Percentiles rank a stretch among this genome's conserved stretches.
Evolutionary conservation across 2,888 invertebrate species (phyloP).

Genomic region (Drosophila anomalata): DNA sequence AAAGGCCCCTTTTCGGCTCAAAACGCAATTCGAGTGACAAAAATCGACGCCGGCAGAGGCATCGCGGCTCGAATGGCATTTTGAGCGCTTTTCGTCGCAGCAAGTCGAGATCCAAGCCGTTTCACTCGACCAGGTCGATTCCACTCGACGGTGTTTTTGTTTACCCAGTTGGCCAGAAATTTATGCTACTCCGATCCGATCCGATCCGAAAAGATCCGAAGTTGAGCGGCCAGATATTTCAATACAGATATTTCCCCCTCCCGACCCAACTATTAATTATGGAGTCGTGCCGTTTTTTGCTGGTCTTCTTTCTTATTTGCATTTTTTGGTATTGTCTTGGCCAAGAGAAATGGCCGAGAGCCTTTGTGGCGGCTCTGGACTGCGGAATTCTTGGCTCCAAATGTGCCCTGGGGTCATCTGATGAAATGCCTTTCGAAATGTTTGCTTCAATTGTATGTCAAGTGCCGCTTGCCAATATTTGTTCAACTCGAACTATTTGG

Average conservation of each 20-base stretch:
- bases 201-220: conserved; percentile 14
- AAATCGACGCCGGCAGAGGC: conserved; percentile 25
- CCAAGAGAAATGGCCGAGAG: conserved; percentile 40
- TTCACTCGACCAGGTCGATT: conserved; percentile 1
- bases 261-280: conserved; percentile 65
- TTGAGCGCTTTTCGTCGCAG: conserved; percentile 54
- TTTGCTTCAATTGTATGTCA: conserved; percentile 33
- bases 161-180: conserved; percentile 49
- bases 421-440: conserved; percentile 18
- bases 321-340: conserved; percentile 23
- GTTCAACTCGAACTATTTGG: conserved; percentile 30
- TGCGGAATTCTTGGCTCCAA: conserved; percentile 23
- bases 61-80: conserved; percentile 57
- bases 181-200: conserved; percentile 45
- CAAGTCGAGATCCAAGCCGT: conserved; percentile 36
- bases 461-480: conserved; percentile 39
- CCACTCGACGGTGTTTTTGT: conserved; percentile 36
- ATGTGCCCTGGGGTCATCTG: conserved; percentile 57
- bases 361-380: conserved; percentile 24
- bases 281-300: conserved; percentile 45
- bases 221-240: conserved; percentile 37
- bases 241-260: conserved; percentile 40
- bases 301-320: conserved; percentile 42
- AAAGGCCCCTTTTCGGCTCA: conserved; percentile 72
- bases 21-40: conserved; percentile 76